Evolutionary conservation across 2,888 invertebrate genomes (phyloP), one percentile per base, ranked within the genome.

Genomic region (Conchocele bisecta): DNA sequence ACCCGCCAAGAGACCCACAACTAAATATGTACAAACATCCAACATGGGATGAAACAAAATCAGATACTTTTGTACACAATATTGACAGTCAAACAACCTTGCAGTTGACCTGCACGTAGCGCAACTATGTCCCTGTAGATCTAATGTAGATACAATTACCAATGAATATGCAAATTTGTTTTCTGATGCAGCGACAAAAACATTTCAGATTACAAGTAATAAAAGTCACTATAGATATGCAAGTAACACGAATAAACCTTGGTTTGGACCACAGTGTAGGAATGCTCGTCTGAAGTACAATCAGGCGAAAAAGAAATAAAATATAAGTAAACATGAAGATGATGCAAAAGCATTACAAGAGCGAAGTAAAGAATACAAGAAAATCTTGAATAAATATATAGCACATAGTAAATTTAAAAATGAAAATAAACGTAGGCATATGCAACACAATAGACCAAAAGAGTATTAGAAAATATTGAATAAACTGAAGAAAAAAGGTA

Each of bases 391-490:
- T 17, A 20, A 9, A 1, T 59, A 53, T 35, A 42, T 53, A 11
- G 50, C 51, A 13, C 42, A 6, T 35, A 20, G 20, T 24, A 51
- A 51, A 58, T 13, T n/a, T 26, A 22, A 20, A 3, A 31, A 50
- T 17, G 20, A 20, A n/a, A 29, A 7, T 15, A 66, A 59, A 58
- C 26, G 58, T 37, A 15, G 66, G 22, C 17, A 50, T n/a, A 31
- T 57, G 29, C 13, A 48, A 22, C 13, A 24, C 5, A 41, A 58
- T 13, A 41, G 41, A n/a, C 66, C 66, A 2, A 66, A 58, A 42
- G 37, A 59, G 2, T 66, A 48, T 44, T 66, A 44, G 51, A 29
- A 58, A 42, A 46, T 44, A 37, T 9, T 67, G 24, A 67, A 59
- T 28, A 35, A 42, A 42, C 5, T 59, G 9, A 66, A 66, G 28